Evolutionary conservation across 2,113 vertebrate genomes (phyloP).

Genomic region (Zosterops pallidus): DNA sequence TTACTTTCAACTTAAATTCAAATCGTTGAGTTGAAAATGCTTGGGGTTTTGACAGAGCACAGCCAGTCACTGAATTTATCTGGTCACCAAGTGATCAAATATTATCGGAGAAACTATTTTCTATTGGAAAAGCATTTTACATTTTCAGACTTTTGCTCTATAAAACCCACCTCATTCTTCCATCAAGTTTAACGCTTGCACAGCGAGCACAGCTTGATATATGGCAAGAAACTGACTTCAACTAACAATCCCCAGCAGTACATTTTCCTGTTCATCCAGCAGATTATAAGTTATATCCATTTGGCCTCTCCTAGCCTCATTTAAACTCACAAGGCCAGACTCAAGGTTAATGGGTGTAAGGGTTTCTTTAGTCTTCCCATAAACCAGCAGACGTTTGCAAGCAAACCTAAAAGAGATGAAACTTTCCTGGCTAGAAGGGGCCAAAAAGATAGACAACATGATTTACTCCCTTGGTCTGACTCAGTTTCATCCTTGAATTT

Average conservation of each 20-base stretch:
- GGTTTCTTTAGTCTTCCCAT: not conserved
- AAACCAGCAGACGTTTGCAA: not conserved
- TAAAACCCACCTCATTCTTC: not conserved
- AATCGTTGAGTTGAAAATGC: not conserved
- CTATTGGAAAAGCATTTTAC: slow-evolving; percentile 14
- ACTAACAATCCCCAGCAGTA: not conserved
- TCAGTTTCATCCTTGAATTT: slow-evolving; percentile 2
- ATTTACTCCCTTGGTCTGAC: not conserved
- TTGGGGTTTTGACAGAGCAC: slow-evolving; percentile 38
- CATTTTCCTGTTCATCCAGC: not conserved
- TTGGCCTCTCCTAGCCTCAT: not conserved
- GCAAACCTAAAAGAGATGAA: not conserved
- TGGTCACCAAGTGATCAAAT: slow-evolving; percentile 49
- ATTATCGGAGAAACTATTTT: slow-evolving; percentile 9
- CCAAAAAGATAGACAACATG: not conserved
- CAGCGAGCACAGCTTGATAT: not conserved
- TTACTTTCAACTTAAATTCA: slow-evolving; percentile 23
- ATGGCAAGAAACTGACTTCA: not conserved
- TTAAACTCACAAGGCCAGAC: not conserved
- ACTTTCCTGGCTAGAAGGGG: not conserved
- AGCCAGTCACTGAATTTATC: slow-evolving; percentile 9
- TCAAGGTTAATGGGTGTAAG: not conserved
- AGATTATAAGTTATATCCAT: slow-evolving; percentile 13
- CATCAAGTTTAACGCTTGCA: not conserved
- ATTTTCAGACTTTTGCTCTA: slow-evolving; percentile 48